Base-by-base conservation (phyloP, 2,113 vertebrate species). In the Hystrix brachyura region DNA sequence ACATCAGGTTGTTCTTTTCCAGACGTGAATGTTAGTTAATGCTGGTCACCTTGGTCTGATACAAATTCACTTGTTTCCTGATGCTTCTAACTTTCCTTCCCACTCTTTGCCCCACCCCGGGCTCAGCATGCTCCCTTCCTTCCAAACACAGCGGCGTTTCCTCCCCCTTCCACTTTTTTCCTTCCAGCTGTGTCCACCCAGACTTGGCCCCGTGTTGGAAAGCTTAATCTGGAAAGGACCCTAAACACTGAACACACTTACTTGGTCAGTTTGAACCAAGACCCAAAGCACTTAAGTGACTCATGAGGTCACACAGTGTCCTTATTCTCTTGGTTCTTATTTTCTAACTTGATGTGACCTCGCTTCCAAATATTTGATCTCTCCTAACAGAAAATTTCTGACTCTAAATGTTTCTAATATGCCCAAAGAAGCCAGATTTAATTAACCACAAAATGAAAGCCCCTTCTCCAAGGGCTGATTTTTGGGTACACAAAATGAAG, bases 351-450 rank as follows among this genome's bases (percentile, higher is more conserved):
- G 65, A 85, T 38, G 29, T 94, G 65, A 93, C 81, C 92, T 87
- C 67, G 32, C 90, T 97, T 93, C 72, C 74, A 82, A 55, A 51
- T 90, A 95, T 21, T 43, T 81, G 64, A 83, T 90, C 48, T 88
- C 87, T 87, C 38, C n/a, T 65, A 87, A 91, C 7, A 91, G 80
- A 85, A 93, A 90, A 81, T 10, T 85, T 94, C 82, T 81, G 29
- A 94, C 69, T 86, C 55, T 89, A 91, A 87, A 79, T 85, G 43
- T 96, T 94, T 95, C 96, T 78, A 87, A 64, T 38, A 90, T 14
- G 55, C 64, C 65, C 65, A 92, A 87, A 88, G 80, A 94, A 95
- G 69, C 51, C 53, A 96, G 57, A 94, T 95, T 95, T 74, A 97
- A 97, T 93, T 64, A 90, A 83, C 38, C 21, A 76, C 57, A 74